Conservation (phyloP, 2,113 vertebrate species). For the Emydocephalus ijimae region DNA sequence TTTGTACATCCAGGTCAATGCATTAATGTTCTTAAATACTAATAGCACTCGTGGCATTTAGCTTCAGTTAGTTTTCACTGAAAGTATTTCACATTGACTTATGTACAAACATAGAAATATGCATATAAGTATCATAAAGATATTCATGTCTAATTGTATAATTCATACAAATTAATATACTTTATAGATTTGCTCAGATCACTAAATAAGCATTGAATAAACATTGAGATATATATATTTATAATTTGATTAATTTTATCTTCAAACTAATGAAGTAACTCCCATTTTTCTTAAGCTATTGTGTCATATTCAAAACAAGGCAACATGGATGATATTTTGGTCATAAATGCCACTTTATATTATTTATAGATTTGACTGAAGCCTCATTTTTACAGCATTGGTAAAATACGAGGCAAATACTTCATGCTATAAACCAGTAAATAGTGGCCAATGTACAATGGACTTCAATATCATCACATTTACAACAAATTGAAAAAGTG, state of each 20-base stretch:
- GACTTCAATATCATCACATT: neutral
- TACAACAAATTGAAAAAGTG: neutral
- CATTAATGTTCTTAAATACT: neutral
- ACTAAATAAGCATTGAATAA: conserved; percentile 24
- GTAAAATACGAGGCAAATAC: conserved; percentile 24
- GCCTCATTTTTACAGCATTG: conserved; percentile 19
- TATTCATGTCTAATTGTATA: neutral
- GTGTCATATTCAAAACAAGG: neutral
- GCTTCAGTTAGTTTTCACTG: neutral
- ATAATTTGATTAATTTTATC: conserved; percentile 4
- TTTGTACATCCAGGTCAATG: neutral
- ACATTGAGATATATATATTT: conserved; percentile 28
- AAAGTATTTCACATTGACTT: neutral
- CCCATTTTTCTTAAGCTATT: neutral
- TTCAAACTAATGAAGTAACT: neutral
- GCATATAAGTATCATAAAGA: neutral
- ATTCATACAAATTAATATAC: neutral
- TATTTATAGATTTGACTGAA: conserved; percentile 8
- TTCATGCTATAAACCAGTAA: neutral
- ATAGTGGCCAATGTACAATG: neutral
- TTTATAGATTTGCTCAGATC: conserved; percentile 22
- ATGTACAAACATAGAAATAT: neutral
- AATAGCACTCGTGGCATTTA: neutral
- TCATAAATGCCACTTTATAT: neutral
- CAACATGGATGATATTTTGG: neutral